Percentiles rank a stretch among this genome's conserved stretches.
phyloP scores from a whole-genome alignment of 2,113 vertebrate genomes.

The Chionis minor region DNA sequence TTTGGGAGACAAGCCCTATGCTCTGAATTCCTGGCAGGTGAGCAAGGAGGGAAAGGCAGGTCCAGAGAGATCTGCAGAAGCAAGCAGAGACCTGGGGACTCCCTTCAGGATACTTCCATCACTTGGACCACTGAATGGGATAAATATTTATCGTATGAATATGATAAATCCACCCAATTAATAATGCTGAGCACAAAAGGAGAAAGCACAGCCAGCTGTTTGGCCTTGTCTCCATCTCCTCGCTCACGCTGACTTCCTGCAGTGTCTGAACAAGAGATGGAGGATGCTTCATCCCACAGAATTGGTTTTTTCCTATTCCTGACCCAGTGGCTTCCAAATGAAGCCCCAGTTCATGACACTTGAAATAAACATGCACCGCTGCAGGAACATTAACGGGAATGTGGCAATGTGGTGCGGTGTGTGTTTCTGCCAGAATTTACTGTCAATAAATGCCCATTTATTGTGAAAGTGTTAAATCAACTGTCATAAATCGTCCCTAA shows the following conservation, averaged over 20 bases:
- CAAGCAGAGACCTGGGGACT: neutral
- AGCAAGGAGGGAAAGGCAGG: neutral
- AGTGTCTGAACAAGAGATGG: neutral
- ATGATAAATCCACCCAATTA: neutral
- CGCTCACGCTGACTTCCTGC: neutral
- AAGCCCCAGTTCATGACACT: neutral
- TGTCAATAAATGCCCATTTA: slow-evolving; percentile 44
- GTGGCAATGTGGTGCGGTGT: neutral
- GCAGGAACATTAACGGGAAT: neutral
- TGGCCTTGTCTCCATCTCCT: neutral
- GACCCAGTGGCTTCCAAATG: neutral
- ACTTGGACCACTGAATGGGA: accelerated
- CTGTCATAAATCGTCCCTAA: neutral
- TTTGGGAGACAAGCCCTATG: neutral
- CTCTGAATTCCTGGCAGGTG: neutral
- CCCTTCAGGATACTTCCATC: neutral
- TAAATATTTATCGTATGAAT: too few species aligned
- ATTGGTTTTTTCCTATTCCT: neutral
- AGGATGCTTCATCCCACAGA: accelerated
- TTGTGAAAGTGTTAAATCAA: slow-evolving; percentile 31
- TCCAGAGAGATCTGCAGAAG: neutral
- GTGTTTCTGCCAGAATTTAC: slow-evolving; percentile 7
- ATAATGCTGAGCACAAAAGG: neutral
- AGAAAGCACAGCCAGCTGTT: neutral
- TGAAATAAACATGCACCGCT: neutral